Base-by-base conservation (phyloP, 2,888 invertebrate species). In the Stratiomys singularior region DNA sequence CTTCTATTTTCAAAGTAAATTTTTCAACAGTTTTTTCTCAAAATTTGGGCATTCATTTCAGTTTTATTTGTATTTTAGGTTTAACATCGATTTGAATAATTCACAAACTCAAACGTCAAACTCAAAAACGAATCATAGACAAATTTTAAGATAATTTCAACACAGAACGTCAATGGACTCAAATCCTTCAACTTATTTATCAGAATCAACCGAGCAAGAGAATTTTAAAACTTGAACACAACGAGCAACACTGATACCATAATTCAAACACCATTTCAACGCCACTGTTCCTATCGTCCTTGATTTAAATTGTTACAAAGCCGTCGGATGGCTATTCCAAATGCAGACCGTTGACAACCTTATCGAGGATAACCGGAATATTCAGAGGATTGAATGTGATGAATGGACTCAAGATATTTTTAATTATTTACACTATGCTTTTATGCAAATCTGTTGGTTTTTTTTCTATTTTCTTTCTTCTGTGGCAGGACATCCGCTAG, bases 361-460 rank as follows among this genome's bases (percentile, higher is more conserved):
- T 58, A 74, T 74, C 74, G 23, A 74, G 74, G 23, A 74, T 27
- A 37, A 58, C 37, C 58, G 37, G 58, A 60, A n/a, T 74, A 58
- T 74, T 25, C 4, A 21, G 21, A 74, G 74, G 9, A 30, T 13
- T 44, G 37, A 23, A 21, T 13, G 18, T 30, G 25, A 58, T 25
- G 58, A 37, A 74, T 60, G 44, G 27, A 9, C 74, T 37, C n/a
- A 74, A 60, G 74, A 60, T 44, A 60, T 37, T 74, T 74, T 74
- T 74, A 74, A 74, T 74, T 74, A 74, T 74, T 74, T 74, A 74
- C 58, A 60, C 74, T 74, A 30, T 74, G 74, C 74, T 74, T 74
- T 74, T 74, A 74, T 74, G 74, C 23, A 37, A 30, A 23, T n/a
- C n/a, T n/a, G n/a, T n/a, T n/a, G n/a, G n/a, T n/a, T n/a, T n/a